Base-by-base conservation (phyloP, 2,113 vertebrate species). In the Ictalurus furcatus region DNA sequence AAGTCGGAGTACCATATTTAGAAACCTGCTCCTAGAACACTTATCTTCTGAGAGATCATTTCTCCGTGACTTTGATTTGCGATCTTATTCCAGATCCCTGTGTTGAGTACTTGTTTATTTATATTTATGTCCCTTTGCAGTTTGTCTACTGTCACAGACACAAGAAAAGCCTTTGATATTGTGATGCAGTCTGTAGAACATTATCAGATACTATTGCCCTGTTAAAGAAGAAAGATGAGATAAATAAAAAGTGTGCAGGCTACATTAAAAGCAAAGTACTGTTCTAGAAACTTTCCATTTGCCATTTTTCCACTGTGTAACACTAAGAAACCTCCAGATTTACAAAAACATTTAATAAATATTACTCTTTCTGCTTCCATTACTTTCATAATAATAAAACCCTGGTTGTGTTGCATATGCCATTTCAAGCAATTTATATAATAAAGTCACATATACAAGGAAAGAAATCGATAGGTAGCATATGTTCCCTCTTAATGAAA, bases 141-240 rank as follows among this genome's bases (percentile, higher is more conserved):
- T 30, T 54, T 78, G 40, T 48, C 34, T 65, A 28, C 61, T n/a
- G 6, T 69, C 44, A 69, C 21, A 76, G 52, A 85, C 25, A 65
- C 23, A 84, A 67, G 63, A 30, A 17, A 85, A 85, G 44, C 40
- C 63, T 85, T 85, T 52, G 23, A 69, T 79, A 54, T 28, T 79
- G 14, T 54, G 6, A 80, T n/a, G 78, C 78, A 80, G 48, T 37
- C 67, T 85, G 67, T 23, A 85, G 52, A 11, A 37, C 17, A 73
- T 85, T 74, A 37, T 85, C 48, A 73, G 30, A 74, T 73, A 74
- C 11, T 40, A 28, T 11, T 30, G 9, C n/a, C 19, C 4, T 85
- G 3, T 7, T 44, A 74, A 11, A 74, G 37, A 74, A 40, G 34
- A 74, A 40, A 44, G 73, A 74, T 74, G 73, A 23, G 37, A 44